Evolutionary conservation across 2,888 invertebrate genomes (phyloP), one percentile per base, ranked within the genome.

Genomic region (Caenorhabditis wallacei): DNA sequence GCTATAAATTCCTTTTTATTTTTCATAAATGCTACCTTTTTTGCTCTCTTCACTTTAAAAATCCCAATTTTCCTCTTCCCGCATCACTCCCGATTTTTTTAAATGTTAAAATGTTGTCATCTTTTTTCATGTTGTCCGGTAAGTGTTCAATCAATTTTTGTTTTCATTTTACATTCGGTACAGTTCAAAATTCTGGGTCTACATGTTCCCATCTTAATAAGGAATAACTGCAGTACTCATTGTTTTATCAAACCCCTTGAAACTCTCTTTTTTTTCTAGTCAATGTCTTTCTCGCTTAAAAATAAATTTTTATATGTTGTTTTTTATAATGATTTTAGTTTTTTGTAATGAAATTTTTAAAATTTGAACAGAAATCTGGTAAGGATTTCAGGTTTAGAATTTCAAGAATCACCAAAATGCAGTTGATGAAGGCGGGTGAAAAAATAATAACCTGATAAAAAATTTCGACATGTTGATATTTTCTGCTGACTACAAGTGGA

Each of bases 201-300:
- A 48, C 70, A 70, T n/a, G 46, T n/a, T 46, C 22, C 43, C 22
- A 5, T 30, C 24, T n/a, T 2, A 16, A 46, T 22, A n/a, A n/a
- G 54, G 20, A 69, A 18, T 30, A 8, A 30, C 40, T 35, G 64
- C 46, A 51, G 64, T 30, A n/a, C 64, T 37, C 40, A 20, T 18
- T 64, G 53, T 68, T 68, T 30, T 37, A 30, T 53, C 53, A 68
- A 18, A 30, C 18, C 37, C 53, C 1, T 13, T 13, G 40, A 54
- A 11, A 48, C 48, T n/a, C 20, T 35, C 59, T 51, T 63, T 63
- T 63, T 54, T 8, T 30, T n/a, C 61, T 72, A 72, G 61, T 61
- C 71, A 53, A 61, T 54, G 72, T 72, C 72, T 72, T 72, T 72
- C 72, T 63, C 20, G 57, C 69, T 70, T 43, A 11, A 5, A 48